A percentile compares a stretch with the other conserved stretches of the same genome.
phyloP scores from a whole-genome alignment of 2,888 invertebrate species.

The Hydropsyche betteni region DNA sequence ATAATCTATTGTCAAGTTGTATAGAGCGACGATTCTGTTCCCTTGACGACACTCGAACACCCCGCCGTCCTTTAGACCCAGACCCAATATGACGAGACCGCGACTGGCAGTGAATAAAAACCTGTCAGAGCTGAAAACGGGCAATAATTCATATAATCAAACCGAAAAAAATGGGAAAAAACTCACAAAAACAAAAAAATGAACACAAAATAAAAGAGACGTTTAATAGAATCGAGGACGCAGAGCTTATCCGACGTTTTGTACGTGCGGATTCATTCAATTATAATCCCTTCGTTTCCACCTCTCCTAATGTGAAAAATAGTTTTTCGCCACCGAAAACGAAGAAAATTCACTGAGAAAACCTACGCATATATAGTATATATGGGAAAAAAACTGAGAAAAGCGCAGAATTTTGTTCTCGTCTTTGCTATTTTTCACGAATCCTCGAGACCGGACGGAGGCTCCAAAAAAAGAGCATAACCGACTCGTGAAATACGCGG shows the following conservation, averaged over 20 bases:
- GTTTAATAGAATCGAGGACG: no score
- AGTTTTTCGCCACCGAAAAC: conserved; percentile 8
- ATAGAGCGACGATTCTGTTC: conserved; percentile 45
- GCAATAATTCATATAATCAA: conserved; percentile 10
- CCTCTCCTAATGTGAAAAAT: conserved; percentile 30
- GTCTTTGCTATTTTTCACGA: conserved; percentile 24
- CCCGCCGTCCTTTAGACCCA: conserved; percentile 44
- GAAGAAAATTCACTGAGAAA: conserved; percentile 21
- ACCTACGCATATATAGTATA: background rate
- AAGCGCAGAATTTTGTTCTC: conserved; percentile 7
- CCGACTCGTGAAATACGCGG: background rate
- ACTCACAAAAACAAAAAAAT: background rate
- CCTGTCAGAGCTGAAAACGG: conserved; percentile 43
- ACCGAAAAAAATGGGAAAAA: background rate
- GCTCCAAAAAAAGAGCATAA: background rate
- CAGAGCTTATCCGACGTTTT: background rate
- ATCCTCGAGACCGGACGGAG: background rate
- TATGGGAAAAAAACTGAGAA: conserved; percentile 1
- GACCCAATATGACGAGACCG: conserved; percentile 47
- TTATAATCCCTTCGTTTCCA: conserved; percentile 33
- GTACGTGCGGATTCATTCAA: conserved; percentile 29
- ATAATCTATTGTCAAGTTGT: conserved; percentile 49
- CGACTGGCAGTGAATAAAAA: conserved; percentile 46
- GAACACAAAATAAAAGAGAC: background rate
- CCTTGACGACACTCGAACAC: conserved; percentile 49